Base-by-base conservation (phyloP, 2,888 invertebrate species). In the Meliscaeva auricollis region DNA sequence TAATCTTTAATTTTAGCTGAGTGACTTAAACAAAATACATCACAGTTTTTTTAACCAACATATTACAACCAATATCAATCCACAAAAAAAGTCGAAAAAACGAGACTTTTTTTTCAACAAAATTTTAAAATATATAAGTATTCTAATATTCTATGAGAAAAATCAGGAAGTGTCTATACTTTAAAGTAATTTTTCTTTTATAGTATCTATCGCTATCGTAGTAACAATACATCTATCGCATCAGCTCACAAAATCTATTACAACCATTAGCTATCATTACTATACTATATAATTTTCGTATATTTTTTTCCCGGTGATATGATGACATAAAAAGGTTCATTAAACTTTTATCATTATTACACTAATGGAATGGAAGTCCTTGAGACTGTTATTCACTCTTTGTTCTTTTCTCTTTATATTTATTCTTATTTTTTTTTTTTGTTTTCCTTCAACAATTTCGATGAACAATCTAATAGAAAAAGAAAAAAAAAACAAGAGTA, bases 361-460 rank as follows among this genome's bases (percentile, higher is more conserved):
- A 46, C 66, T 35, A 38, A 64, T 52, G 54, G 58, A 83, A 54
- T 52, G 56, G 60, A 83, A 54, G 64, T 74, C 64, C 83, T 79
- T 74, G 50, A 83, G 83, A 78, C 79, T 64, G n/a, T 41, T 46
- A 58, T 58, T 44, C 44, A 26, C 73, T 56, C 38, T 54, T 32
- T n/a, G n/a, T n/a, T n/a, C n/a, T n/a, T 41, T 13, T 58, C 8
- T 20, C 6, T 46, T 46, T 8, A 7, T 46, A 20, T 46, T 9
- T 7, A n/a, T n/a, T n/a, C n/a, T n/a, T n/a, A n/a, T 13, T 35
- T 4, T 35, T 6, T 56, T 11, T 35, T 17, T 1, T 17, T 13
- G 9, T 2, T 32, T 15, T 52, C 52, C 9, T 54, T 9, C 22
- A 13, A 44, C 48, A 46, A 50, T 58, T 60, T 77, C 41, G 50